Evolutionary conservation across 2,113 vertebrate species (phyloP).

Genomic region (Esox niger): DNA sequence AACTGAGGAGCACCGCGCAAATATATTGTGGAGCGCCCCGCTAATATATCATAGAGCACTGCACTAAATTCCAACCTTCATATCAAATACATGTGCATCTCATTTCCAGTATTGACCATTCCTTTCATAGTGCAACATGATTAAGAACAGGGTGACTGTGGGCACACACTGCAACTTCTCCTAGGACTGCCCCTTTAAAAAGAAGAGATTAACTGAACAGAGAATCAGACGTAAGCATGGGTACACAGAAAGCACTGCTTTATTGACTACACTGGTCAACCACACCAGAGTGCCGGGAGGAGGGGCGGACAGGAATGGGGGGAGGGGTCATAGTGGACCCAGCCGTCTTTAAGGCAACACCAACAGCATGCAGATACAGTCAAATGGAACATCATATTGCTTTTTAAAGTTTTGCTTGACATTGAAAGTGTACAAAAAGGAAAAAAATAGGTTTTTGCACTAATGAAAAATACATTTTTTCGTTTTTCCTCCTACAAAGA

Average conservation of each 20-base stretch:
- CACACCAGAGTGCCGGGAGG: conserved; percentile 82
- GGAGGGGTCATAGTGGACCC: conserved; percentile 77
- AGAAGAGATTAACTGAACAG: conserved; percentile 22
- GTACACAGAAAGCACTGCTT: conserved; percentile 96
- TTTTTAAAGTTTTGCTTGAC: conserved; percentile 90
- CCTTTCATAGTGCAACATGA: too few relatives aligned
- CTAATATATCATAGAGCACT: too few relatives aligned
- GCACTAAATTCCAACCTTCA: too few relatives aligned
- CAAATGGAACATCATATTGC: conserved; percentile 95
- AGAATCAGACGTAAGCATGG: conserved; percentile 28
- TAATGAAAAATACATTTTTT: conserved; percentile 97
- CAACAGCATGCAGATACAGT: conserved; percentile 91
- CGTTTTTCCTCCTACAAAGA: conserved; percentile 94
- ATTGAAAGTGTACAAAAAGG: conserved; percentile 97
- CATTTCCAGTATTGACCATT: too few relatives aligned
- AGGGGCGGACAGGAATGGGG: conserved; percentile 61
- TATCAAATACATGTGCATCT: too few relatives aligned
- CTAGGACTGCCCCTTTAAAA: neutral
- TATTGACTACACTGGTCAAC: conserved; percentile 93
- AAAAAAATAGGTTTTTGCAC: conserved; percentile 98
- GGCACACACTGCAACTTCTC: too few relatives aligned
- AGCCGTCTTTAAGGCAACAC: conserved; percentile 88
- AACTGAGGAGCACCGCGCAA: too few relatives aligned
- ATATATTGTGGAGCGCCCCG: too few relatives aligned
- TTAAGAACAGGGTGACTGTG: too few relatives aligned